Evolutionary conservation across 2,113 vertebrate genomes (phyloP).

Genomic region (Ammospiza caudacuta): DNA sequence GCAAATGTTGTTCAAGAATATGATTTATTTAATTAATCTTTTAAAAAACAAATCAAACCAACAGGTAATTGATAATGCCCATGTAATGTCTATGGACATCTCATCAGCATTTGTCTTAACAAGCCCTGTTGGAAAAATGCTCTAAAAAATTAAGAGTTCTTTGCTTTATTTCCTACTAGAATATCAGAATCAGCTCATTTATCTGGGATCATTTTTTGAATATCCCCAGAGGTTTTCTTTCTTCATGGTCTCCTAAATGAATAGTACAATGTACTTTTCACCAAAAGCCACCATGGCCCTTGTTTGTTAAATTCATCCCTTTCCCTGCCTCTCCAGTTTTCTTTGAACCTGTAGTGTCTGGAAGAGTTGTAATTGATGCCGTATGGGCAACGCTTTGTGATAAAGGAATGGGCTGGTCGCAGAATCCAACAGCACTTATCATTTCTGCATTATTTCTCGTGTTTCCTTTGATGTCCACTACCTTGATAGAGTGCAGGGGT

Average conservation of each 20-base stretch:
- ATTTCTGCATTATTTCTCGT: not conserved
- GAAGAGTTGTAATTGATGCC: not conserved
- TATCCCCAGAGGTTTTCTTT: not conserved
- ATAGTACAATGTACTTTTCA: not conserved
- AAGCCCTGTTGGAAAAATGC: conserved; percentile 63
- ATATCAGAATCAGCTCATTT: conserved; percentile 33
- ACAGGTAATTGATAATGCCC: conserved; percentile 52
- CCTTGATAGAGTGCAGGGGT: not conserved
- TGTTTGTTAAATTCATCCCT: conserved; percentile 11
- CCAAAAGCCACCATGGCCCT: not conserved
- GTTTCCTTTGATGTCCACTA: conserved; percentile 24
- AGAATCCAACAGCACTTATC: not conserved
- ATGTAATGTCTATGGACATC: conserved; percentile 50
- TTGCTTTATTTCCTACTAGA: conserved; percentile 40
- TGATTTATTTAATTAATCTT: not conserved
- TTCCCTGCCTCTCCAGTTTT: not conserved
- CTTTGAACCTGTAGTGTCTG: not conserved
- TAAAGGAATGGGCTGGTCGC: not conserved
- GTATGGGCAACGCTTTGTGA: not conserved
- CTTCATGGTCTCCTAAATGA: not conserved
- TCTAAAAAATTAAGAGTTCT: conserved; percentile 64
- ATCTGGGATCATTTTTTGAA: not conserved
- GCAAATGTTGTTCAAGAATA: conserved; percentile 61
- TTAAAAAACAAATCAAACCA: not conserved
- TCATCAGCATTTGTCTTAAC: conserved; percentile 67